phyloP scores from a whole-genome alignment of 2,888 invertebrate species.

The Cephus rjabovi region DNA sequence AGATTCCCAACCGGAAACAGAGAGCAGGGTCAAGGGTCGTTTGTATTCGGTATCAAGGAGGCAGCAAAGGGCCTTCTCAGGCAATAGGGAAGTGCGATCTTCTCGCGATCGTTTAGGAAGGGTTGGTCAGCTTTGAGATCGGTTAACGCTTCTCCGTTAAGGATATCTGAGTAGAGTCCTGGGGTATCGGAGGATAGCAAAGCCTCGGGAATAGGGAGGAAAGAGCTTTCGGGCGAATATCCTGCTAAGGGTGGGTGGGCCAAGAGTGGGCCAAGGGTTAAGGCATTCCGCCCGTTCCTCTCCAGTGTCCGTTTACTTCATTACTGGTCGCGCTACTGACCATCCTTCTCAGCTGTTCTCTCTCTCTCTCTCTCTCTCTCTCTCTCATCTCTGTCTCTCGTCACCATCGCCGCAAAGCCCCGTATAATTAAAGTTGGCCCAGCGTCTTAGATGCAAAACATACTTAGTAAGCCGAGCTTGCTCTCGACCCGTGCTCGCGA shows the following conservation, averaged over 20 bases:
- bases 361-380: conserved; percentile 3
- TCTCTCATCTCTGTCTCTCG: conserved; percentile 1
- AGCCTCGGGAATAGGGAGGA: neutral
- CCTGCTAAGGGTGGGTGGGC: neutral
- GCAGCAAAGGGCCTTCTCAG: neutral
- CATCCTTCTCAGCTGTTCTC: conserved; percentile 24
- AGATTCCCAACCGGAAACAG: neutral
- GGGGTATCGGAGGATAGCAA: conserved; percentile 6
- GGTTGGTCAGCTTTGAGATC: conserved; percentile 24
- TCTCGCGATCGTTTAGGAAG: neutral
- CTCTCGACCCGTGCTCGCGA: conserved; percentile 27
- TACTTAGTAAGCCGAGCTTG: conserved; percentile 59
- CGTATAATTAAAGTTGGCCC: conserved; percentile 59
- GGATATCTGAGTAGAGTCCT: conserved; percentile 31
- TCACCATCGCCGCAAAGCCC: conserved; percentile 41
- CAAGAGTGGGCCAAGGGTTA: conserved; percentile 14
- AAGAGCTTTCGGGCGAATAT: neutral
- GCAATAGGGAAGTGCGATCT: neutral
- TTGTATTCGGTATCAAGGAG: neutral
- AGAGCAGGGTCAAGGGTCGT: neutral
- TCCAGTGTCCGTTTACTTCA: conserved; percentile 42
- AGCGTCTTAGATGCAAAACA: conserved; percentile 64
- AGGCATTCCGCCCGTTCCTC: conserved; percentile 34
- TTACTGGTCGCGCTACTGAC: conserved; percentile 35
- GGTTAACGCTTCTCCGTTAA: conserved; percentile 20